Evolutionary conservation across 2,797 vertebrate genomes (phyloP).

Genomic region (Hephaestus fuliginosus): DNA sequence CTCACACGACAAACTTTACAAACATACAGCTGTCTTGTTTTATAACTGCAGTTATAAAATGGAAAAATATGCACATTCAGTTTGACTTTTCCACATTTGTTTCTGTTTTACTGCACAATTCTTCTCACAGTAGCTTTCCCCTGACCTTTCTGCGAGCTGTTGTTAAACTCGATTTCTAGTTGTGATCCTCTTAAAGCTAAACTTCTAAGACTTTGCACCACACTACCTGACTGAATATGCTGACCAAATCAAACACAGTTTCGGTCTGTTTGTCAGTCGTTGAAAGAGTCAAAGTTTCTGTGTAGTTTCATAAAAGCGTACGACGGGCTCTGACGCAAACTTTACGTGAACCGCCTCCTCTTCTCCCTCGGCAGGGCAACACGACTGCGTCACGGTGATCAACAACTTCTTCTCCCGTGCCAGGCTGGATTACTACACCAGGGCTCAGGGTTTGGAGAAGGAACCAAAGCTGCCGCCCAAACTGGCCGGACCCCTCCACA

Average conservation of each 20-base stretch:
- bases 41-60: not conserved
- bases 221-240: too few species aligned
- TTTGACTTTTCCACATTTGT: not conserved
- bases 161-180: not conserved
- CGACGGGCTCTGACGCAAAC: not conserved
- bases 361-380: constrained; percentile 86
- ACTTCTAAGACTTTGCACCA: too few species aligned
- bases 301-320: not conserved
- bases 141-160: too few species aligned
- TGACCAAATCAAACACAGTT: too few species aligned
- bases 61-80: not conserved
- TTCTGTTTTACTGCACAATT: not conserved
- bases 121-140: not conserved
- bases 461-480: constrained; percentile 94
- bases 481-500: constrained; percentile 94
- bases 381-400: constrained; percentile 98
- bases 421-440: constrained; percentile 96
- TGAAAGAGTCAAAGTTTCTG: not conserved
- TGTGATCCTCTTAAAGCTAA: too few species aligned
- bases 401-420: constrained; percentile 98
- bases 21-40: not conserved
- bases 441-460: constrained; percentile 94
- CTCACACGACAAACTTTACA: not conserved
- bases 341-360: not conserved
- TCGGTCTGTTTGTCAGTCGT: too few species aligned